Base-by-base conservation (phyloP, 2,888 invertebrate species). In the Apoda limacodes region DNA sequence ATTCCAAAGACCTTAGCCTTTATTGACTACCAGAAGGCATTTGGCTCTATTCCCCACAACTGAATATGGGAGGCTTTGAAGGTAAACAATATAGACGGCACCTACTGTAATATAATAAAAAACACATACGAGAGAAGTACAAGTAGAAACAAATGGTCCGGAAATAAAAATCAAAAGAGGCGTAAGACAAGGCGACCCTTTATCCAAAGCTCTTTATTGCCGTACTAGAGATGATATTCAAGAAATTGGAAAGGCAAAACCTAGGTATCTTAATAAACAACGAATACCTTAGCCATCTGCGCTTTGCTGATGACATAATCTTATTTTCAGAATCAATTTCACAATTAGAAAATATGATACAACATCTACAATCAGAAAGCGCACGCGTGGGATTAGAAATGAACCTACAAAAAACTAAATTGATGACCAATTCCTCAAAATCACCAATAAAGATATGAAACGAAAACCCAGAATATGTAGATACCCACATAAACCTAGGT, bases 131-230 rank as follows among this genome's bases (percentile, higher is more conserved):
- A 19, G 6, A 24, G 39, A 3, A 36, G 28, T 22, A 32, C 13
- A 9, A 34, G 35, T 13, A 37, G 28, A 26, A 28, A n/a, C n/a
- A n/a, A n/a, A 35, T 7, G 37, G 29, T 20, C 25, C 35, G 9
- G 35, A 35, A 19, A 29, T 33, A 20, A 19, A 30, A 17, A 37
- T 37, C 14, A 19, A 13, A 14, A 25, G 14, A 34, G 31, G 25
- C 9, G 30, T 25, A 22, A 14, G 30, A 7, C 17, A 17, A 17
- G 17, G 17, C 17, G 17, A 17, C 17, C 17, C 17, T 7, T 17
- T 17, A 17, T 17, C 17, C 66, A 91, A 90, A 82, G 92, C 90
- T 28, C n/a, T 28, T 21, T 21, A 21, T 28, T 9, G 28, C 28
- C 7, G 13, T 28, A 7, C 12, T 28, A 13, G 28, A 28, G 9